Percentiles rank a stretch among this genome's conserved stretches.
phyloP scores from a whole-genome alignment of 2,888 invertebrate genomes.

The Digitonthophagus gazella region DNA sequence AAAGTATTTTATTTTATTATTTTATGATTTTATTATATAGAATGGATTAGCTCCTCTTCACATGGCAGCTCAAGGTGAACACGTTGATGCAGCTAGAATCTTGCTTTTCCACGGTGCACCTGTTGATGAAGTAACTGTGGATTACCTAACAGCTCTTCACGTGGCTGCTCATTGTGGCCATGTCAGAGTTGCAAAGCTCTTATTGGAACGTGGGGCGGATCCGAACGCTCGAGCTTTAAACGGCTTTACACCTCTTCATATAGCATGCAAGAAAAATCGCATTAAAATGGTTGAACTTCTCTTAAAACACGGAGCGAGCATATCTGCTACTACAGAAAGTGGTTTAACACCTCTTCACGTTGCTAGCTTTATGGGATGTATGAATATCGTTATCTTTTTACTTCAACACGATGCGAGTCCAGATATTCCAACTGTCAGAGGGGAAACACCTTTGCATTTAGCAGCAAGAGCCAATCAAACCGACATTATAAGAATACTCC shows the following conservation, averaged over 20 bases:
- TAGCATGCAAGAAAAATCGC: constrained; percentile 98
- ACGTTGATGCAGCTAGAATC: constrained; percentile 92
- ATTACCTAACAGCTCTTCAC: constrained; percentile 95
- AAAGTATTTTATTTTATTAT: neutral
- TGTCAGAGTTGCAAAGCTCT: constrained; percentile 87
- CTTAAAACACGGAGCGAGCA: constrained; percentile 90
- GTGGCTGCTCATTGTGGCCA: constrained; percentile 95
- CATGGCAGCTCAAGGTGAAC: constrained; percentile 99
- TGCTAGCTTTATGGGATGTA: constrained; percentile 98
- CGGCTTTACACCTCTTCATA: constrained; percentile 96
- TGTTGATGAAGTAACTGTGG: constrained; percentile 98
- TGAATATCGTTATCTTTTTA: constrained; percentile 97
- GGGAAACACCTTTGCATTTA: constrained; percentile 94
- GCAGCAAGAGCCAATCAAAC: constrained; percentile 95
- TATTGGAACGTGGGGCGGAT: constrained; percentile 93
- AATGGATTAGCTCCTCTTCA: constrained; percentile 95
- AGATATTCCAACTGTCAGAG: constrained; percentile 92
- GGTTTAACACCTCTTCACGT: constrained; percentile 97
- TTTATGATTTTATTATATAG: constrained; percentile 48
- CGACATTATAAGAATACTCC: constrained; percentile 91
- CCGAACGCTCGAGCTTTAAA: constrained; percentile 94
- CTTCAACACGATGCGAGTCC: constrained; percentile 91
- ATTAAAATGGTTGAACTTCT: constrained; percentile 94
- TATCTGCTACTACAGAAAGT: constrained; percentile 69
- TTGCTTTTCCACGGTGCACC: constrained; percentile 91